Evolutionary conservation across 2,113 vertebrate species (phyloP).

Genomic region (Cebus imitator): DNA sequence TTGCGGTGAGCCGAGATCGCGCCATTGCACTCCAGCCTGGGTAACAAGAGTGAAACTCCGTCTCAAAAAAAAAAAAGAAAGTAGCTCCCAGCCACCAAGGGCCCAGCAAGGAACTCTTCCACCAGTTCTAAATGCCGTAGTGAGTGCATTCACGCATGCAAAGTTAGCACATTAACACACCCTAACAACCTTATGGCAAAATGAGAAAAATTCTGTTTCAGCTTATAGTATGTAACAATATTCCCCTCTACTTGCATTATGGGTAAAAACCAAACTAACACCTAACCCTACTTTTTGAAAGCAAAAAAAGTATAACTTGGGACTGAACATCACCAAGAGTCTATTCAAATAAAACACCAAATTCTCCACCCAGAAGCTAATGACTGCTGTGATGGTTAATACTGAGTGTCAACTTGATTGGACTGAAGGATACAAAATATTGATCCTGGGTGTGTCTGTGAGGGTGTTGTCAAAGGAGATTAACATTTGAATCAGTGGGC

Average conservation of each 20-base stretch:
- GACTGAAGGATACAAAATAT: too few relatives aligned
- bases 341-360: conserved; percentile 53
- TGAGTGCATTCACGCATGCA: neutral
- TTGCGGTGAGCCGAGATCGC: too few relatives aligned
- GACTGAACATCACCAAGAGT: conserved; percentile 16
- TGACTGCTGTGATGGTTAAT: conserved; percentile 45
- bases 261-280: neutral
- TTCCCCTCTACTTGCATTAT: neutral
- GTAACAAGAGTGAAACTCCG: too few relatives aligned
- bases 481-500: too few relatives aligned
- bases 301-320: neutral
- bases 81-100: too few relatives aligned
- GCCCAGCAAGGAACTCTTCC: neutral
- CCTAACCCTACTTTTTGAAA: neutral
- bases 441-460: too few relatives aligned
- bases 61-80: too few relatives aligned
- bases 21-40: too few relatives aligned
- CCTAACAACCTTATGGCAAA: neutral
- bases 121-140: neutral
- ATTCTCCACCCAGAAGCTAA: conserved; percentile 64
- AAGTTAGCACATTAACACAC: neutral
- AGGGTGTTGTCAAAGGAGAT: too few relatives aligned
- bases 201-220: neutral
- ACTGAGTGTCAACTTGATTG: too few relatives aligned
- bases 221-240: neutral